Evolutionary conservation across 1,140 invertebrate genomes (phyloP).

Genomic region (Lordiphosa stackelbergi): DNA sequence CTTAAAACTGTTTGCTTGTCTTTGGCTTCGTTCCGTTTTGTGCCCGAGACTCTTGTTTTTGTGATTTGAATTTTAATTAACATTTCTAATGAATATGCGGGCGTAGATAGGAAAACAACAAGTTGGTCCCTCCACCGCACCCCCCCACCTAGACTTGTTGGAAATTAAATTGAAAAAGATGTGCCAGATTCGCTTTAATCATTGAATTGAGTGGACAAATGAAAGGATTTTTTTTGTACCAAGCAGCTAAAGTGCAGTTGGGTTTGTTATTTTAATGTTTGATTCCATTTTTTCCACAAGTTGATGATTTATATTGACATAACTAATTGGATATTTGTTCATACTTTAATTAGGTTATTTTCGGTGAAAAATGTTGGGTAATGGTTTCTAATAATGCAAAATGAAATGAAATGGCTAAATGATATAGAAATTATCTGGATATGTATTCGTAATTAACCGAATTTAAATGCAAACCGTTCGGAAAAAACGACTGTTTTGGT

Average conservation of each 20-base stretch:
- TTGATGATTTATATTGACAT: slow-evolving; percentile 2
- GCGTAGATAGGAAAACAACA: slow-evolving; percentile 7
- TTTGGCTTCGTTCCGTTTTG: slow-evolving; percentile 27
- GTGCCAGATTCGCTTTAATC: slow-evolving; percentile 13
- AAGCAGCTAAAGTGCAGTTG: not conserved
- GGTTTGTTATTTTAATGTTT: slow-evolving; percentile 8
- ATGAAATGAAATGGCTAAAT: no score
- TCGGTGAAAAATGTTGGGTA: not conserved
- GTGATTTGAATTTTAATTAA: slow-evolving; percentile 74
- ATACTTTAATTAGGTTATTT: not conserved
- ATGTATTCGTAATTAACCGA: no score
- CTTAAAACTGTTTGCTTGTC: slow-evolving; percentile 72
- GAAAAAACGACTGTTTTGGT: no score
- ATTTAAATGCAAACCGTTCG: no score
- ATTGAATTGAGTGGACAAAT: slow-evolving; percentile 14
- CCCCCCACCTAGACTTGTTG: not conserved
- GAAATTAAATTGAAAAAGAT: slow-evolving; percentile 15
- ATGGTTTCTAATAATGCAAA: no score
- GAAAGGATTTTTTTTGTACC: not conserved
- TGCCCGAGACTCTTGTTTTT: slow-evolving; percentile 29
- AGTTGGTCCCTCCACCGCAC: not conserved
- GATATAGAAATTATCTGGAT: no score
- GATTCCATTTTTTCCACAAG: not conserved
- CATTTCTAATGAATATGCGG: slow-evolving; percentile 61
- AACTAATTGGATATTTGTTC: not conserved